Percentiles rank a stretch among this genome's conserved stretches.
Evolutionary conservation across 37 sponge, comb jelly and placozoan species (phyloP).

Genomic region (Cliona cf. orientalis): DNA sequence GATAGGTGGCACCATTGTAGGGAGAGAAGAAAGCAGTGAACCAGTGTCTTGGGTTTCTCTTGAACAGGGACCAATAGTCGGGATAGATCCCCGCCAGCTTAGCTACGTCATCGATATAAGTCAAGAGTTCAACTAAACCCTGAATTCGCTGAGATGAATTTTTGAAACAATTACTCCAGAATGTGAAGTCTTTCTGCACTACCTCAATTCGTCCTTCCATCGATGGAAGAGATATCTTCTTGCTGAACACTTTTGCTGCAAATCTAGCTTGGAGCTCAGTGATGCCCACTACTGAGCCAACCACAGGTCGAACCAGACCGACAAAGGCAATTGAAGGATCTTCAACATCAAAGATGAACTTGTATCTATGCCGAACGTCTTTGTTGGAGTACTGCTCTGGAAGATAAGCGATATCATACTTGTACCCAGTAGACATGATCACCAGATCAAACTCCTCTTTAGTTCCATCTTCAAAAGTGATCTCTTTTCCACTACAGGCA

Average conservation of each 20-base stretch:
- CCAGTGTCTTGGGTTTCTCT: constrained; percentile 61
- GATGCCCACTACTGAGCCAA: constrained; percentile 71
- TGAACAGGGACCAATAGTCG: constrained; percentile 63
- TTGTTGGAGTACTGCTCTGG: constrained; percentile 51
- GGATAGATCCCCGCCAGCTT: constrained; percentile 76
- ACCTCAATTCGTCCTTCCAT: constrained; percentile 36
- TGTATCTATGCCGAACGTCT: constrained; percentile 63
- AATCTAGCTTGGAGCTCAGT: constrained; percentile 88
- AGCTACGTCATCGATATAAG: constrained; percentile 74
- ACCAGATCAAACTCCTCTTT: constrained; percentile 68
- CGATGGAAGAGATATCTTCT: constrained; percentile 41
- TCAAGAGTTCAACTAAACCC: constrained; percentile 69
- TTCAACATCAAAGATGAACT: constrained; percentile 76
- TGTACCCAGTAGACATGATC: constrained; percentile 77
- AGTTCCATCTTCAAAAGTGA: constrained; percentile 66
- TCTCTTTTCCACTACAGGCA: constrained; percentile 43
- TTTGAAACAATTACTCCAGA: constrained; percentile 63
- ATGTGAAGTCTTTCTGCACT: constrained; percentile 24
- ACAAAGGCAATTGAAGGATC: constrained; percentile 85
- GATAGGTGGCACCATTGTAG: constrained; percentile 69
- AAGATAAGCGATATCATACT: constrained; percentile 47
- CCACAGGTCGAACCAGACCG: constrained; percentile 77
- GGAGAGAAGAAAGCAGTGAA: constrained; percentile 62
- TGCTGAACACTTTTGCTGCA: constrained; percentile 74
- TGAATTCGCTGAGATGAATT: constrained; percentile 39